These are phyloP conservation scores for Ciconia stormi DNA, from an alignment of 2,113 vertebrate species.

Conservation along the genomic window DNA sequence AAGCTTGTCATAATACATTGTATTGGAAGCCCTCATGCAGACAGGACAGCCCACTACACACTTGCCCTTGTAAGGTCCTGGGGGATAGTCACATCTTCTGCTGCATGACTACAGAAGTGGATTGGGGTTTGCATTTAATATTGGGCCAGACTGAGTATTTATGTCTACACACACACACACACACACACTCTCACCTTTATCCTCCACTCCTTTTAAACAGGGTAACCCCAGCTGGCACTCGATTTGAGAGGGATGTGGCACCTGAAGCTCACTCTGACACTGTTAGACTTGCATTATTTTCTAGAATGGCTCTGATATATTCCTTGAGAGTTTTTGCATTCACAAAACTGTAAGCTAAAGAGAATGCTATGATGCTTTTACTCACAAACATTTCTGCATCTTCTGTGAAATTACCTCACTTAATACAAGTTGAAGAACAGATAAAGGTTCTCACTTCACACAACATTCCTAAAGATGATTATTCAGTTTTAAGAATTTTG, in stretches of 20 bases:
- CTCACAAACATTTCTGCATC: background rate
- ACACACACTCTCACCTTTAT: background rate
- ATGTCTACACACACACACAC: background rate
- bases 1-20: background rate
- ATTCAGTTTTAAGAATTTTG: background rate
- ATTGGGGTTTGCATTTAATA: background rate
- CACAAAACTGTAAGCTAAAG: background rate
- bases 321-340: background rate
- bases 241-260: background rate
- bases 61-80: background rate
- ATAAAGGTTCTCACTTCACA: background rate
- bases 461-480: background rate
- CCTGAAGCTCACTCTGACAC: background rate
- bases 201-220: accelerated
- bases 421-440: background rate
- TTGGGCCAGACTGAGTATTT: background rate
- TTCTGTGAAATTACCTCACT: background rate
- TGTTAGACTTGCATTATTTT: background rate
- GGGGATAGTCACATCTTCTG: background rate
- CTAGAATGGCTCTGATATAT: background rate
- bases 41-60: background rate
- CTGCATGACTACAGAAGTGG: background rate
- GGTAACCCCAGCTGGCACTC: background rate
- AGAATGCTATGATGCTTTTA: background rate
- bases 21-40: background rate